Conservation (phyloP, 2,888 invertebrate species). For the Beris morrisii region DNA sequence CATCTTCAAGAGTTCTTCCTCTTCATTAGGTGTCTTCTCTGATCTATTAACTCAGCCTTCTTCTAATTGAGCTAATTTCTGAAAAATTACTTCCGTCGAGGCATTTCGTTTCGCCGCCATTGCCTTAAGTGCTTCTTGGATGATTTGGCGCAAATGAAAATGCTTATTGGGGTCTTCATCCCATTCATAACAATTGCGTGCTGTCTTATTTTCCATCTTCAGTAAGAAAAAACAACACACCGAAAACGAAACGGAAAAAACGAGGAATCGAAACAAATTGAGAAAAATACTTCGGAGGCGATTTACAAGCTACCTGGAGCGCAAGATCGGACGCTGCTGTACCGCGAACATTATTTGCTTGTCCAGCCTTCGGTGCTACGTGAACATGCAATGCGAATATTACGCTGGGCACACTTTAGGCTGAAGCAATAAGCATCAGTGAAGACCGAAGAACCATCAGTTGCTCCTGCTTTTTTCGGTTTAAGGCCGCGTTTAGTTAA, state of each 20-base stretch:
- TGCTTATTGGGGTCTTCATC: conserved; percentile 23
- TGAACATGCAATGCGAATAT: conserved; percentile 29
- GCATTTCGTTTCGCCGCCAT: conserved; percentile 13
- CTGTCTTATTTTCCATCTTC: neutral
- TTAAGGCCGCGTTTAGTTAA: no score
- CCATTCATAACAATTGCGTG: conserved; percentile 17
- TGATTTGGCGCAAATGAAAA: conserved; percentile 31
- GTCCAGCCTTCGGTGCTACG: conserved; percentile 28
- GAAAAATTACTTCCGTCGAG: conserved; percentile 32
- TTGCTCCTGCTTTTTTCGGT: no score
- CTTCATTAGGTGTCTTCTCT: conserved; percentile 29
- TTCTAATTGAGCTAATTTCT: conserved; percentile 33
- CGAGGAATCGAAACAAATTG: conserved; percentile 30
- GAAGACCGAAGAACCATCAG: no score
- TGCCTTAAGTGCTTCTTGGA: conserved; percentile 25
- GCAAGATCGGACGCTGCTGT: conserved; percentile 13
- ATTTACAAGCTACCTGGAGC: conserved; percentile 31
- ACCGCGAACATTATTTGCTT: conserved; percentile 27
- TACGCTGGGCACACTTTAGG: conserved; percentile 14
- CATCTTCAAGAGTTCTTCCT: neutral
- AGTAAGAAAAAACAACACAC: neutral
- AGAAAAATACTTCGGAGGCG: conserved; percentile 32
- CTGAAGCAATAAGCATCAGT: neutral
- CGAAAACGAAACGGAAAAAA: conserved; percentile 10
- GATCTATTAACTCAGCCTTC: conserved; percentile 7